Base-by-base conservation (phyloP, 2,888 invertebrate genomes). In the Hydrotaea cyrtoneurina region DNA sequence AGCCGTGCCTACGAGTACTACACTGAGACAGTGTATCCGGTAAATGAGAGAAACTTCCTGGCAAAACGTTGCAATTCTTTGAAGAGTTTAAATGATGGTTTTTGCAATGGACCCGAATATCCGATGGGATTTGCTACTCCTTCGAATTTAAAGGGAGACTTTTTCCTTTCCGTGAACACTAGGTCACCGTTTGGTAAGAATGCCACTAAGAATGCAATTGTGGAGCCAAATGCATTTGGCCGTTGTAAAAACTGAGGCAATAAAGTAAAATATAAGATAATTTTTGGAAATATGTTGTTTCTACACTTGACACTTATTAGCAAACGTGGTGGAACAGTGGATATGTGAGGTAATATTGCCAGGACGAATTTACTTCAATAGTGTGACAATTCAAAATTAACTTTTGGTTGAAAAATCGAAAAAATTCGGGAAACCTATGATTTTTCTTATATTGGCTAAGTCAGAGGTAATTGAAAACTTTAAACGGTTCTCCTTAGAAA, bases 21-120 rank as follows among this genome's bases (percentile, higher is more conserved):
- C 17, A 84, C 87, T 0, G 91, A 91, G 82, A 86, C 89, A 0
- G 88, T 89, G 0, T 89, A 89, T 86, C 89, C 89, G 8, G 88
- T 88, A n/a, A 90, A 91, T 82, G 89, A 88, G 53, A 66, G 81
- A 0, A 88, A 89, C 80, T 91, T 89, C 79, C 78, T 88, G 76
- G 88, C 85, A 0, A 83, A 80, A n/a, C 87, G 87, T 64, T 91
- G 91, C 57, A 86, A 74, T 50, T 89, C 88, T 13, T 43, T 89
- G 57, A 75, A 59, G 3, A 84, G 80, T 23, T 64, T 88, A 23
- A 83, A 85, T 62, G 76, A 71, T 19, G 85, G 86, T 19, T 81
- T 84, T 64, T 90, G 90, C 74, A 26, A 21, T 3, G 88, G 87
- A 0, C 13, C 17, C 3, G 39, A 81, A 15, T 53, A 79, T 19